phyloP scores from a whole-genome alignment of 2,113 vertebrate genomes.

The Gnathonemus echidnorhynchus region DNA sequence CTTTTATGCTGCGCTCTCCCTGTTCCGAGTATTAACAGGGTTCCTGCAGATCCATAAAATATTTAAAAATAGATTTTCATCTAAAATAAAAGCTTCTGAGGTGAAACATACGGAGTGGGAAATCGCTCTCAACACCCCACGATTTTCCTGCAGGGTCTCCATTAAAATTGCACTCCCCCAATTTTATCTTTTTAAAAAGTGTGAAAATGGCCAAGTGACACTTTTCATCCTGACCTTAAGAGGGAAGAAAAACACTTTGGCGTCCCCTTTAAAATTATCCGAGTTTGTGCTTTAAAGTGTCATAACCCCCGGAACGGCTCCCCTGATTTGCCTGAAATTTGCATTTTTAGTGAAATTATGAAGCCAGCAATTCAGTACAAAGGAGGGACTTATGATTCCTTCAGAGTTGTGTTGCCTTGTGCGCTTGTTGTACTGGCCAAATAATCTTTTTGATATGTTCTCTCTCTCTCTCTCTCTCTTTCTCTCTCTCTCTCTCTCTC shows the following conservation, averaged over 20 bases:
- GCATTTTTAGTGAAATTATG: not conserved
- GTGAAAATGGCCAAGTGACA: not conserved
- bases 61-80: not conserved
- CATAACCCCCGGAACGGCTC: not conserved
- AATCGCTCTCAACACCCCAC: not conserved
- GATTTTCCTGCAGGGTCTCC: not conserved
- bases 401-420: not conserved
- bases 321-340: not conserved
- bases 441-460: not conserved
- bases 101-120: not conserved
- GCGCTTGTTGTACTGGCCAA: not conserved
- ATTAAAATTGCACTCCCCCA: not conserved
- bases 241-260: not conserved
- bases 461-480: not conserved
- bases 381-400: not conserved
- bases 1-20: not conserved
- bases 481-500: not conserved
- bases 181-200: not conserved
- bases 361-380: not conserved
- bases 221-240: not conserved
- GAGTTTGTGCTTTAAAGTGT: not conserved
- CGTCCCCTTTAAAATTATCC: not conserved
- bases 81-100: not conserved
- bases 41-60: not conserved
- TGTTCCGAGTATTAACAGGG: not conserved